These are phyloP conservation scores for Erythrolamprus reginae DNA, from an alignment of 2,113 vertebrate genomes.

Conservation along the genomic window DNA sequence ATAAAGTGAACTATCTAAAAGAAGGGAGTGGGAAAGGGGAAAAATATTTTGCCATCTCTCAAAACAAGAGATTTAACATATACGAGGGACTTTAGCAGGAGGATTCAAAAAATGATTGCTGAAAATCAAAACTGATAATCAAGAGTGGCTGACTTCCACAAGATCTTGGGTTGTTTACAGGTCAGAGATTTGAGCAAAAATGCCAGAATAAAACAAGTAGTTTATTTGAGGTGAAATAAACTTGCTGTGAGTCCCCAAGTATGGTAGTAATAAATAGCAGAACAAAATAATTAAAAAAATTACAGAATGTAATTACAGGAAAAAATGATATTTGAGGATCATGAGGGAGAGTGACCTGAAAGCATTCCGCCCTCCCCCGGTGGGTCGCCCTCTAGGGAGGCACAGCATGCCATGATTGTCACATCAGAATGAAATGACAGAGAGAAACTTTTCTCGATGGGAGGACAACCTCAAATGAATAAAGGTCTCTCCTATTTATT, in stretches of 20 bases:
- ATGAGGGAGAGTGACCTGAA: background rate
- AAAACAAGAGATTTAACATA: background rate
- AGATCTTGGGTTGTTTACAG: background rate
- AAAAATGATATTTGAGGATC: background rate
- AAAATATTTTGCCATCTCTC: background rate
- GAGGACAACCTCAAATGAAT: too few species aligned
- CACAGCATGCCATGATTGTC: too few species aligned
- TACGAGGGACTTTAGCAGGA: background rate
- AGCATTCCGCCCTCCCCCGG: too few species aligned
- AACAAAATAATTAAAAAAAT: background rate
- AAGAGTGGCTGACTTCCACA: background rate
- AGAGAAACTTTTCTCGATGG: too few species aligned
- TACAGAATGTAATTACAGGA: background rate
- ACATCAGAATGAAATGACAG: too few species aligned
- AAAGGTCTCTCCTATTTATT: too few species aligned
- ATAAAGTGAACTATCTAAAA: background rate
- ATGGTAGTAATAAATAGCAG: background rate
- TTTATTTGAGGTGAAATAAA: background rate
- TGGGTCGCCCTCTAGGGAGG: too few species aligned
- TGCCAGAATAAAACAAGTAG: background rate
- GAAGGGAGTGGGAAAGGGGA: background rate
- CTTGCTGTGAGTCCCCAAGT: background rate
- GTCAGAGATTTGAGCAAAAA: background rate
- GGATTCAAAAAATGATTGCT: background rate
- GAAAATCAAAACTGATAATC: background rate